Evolutionary conservation across 2,888 invertebrate genomes (phyloP), one percentile per base, ranked within the genome.

Genomic region (Callimorpha dominula): DNA sequence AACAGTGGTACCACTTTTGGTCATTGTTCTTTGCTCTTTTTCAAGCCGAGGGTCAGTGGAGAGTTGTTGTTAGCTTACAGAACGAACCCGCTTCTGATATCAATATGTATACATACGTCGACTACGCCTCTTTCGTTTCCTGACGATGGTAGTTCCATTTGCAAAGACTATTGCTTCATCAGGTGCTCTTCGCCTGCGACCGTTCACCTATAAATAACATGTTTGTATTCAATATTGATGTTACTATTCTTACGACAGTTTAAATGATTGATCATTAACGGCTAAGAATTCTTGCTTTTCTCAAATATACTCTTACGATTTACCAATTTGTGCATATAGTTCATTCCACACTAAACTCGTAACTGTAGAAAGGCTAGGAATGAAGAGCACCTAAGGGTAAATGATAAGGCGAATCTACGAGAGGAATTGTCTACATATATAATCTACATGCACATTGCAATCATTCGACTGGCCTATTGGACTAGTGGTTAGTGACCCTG

Each of bases 91-190:
- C 40, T 11, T 93, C 94, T 94, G 80, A 54, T 20, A 42, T 17
- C n/a, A 12, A 31, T 31, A 43, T 40, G 40, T 31, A 7, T 60
- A 91, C 94, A 91, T 74, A 95, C 95, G 93, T 85, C 95, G 90
- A 78, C 90, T 94, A 14, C 94, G 92, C 75, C 94, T 85, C 79
- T 90, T 91, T 50, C 93, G 92, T 80, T 91, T 89, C 80, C 94
- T 88, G 73, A 93, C 87, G 60, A 95, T 78, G 0, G 93, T 94
- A 0, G 95, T 95, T 52, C 95, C 95, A 72, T 95, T 95, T 0
- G 95, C 95, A 78, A 85, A 95, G 20, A 95, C 88, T 40, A 95
- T 88, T 2, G 92, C 95, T 76, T 95, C 95, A 62, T 95, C 94
- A 0, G 94, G 94, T 4, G 95, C 92, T 71, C 95, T 82, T 72